Percentiles rank a stretch among this genome's conserved stretches.
Evolutionary conservation across 2,113 vertebrate species (phyloP).

Genomic region (Perccottus glenii): DNA sequence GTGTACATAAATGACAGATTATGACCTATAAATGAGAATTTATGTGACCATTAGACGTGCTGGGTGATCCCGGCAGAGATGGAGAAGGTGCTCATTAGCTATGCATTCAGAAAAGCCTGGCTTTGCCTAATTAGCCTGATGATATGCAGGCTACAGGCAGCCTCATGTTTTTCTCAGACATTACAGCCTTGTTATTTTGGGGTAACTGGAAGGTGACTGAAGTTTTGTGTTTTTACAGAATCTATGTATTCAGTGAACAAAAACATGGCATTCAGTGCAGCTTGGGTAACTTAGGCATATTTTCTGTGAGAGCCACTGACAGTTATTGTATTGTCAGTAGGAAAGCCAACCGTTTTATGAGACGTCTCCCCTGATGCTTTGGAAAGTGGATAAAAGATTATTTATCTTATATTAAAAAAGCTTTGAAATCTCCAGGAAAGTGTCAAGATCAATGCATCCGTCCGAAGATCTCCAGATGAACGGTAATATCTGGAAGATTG

Average conservation of each 20-base stretch:
- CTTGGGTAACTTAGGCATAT: not conserved
- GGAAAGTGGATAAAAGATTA: conserved; percentile 43
- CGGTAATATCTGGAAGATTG: conserved; percentile 69
- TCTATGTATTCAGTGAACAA: conserved; percentile 20
- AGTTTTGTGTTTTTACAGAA: conserved; percentile 17
- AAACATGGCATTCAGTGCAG: not conserved
- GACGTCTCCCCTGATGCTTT: conserved; percentile 28
- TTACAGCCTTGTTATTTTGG: conserved; percentile 41
- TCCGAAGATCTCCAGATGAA: conserved; percentile 39
- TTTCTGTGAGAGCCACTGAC: not conserved
- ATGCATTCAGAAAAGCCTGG: conserved; percentile 65
- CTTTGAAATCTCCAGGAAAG: conserved; percentile 37
- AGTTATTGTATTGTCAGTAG: conserved; percentile 27
- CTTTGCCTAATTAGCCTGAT: conserved; percentile 72
- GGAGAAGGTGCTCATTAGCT: conserved; percentile 75
- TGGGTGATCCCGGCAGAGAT: conserved; percentile 74
- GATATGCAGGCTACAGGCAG: conserved; percentile 64
- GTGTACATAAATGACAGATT: conserved; percentile 82
- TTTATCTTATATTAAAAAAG: conserved; percentile 55
- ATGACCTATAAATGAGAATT: conserved; percentile 86
- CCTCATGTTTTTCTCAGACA: conserved; percentile 47
- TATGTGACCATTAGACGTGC: conserved; percentile 83
- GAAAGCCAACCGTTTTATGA: conserved; percentile 40
- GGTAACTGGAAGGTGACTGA: conserved; percentile 27
- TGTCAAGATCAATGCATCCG: conserved; percentile 47